phyloP scores from a whole-genome alignment of 2,888 invertebrate species.

The Yponomeuta plumbellus region DNA sequence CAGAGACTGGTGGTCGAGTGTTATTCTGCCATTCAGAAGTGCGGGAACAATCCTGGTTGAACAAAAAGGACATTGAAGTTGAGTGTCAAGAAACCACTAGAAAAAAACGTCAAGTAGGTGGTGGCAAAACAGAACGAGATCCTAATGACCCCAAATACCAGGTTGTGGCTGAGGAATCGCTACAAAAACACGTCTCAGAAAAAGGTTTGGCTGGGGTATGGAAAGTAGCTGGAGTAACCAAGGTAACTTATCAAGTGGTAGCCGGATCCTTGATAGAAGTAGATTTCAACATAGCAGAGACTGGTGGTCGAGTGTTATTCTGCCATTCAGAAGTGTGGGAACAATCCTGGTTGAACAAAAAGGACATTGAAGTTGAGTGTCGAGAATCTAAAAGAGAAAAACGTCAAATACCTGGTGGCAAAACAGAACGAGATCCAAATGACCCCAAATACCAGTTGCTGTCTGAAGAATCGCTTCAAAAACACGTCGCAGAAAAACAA shows the following conservation, averaged over 20 bases:
- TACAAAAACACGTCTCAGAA: constrained; percentile 27
- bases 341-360: constrained; percentile 28
- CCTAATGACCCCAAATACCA: constrained; percentile 27
- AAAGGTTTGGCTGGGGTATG: constrained; percentile 22
- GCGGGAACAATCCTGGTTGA: background rate
- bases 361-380: constrained; percentile 32
- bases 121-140: constrained; percentile 37
- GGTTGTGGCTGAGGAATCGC: constrained; percentile 29
- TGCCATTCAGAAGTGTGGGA: constrained; percentile 31
- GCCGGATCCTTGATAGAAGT: constrained; percentile 65
- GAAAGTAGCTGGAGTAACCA: constrained; percentile 39
- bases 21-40: background rate
- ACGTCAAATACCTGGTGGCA: constrained; percentile 17
- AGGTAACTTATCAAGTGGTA: constrained; percentile 59
- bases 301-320: constrained; percentile 33
- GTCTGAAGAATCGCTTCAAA: background rate
- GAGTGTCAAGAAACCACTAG: constrained; percentile 42
- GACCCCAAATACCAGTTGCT: constrained; percentile 10
- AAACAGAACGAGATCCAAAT: constrained; percentile 16
- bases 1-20: background rate
- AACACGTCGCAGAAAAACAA: background rate
- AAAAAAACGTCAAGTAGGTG: constrained; percentile 24
- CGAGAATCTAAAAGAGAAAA: constrained; percentile 18
- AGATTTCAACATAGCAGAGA: constrained; percentile 42
- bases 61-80: background rate